Evolutionary conservation across 2,888 invertebrate genomes (phyloP), one percentile per base, ranked within the genome.

Genomic region (Caenorhabditis sp.): DNA sequence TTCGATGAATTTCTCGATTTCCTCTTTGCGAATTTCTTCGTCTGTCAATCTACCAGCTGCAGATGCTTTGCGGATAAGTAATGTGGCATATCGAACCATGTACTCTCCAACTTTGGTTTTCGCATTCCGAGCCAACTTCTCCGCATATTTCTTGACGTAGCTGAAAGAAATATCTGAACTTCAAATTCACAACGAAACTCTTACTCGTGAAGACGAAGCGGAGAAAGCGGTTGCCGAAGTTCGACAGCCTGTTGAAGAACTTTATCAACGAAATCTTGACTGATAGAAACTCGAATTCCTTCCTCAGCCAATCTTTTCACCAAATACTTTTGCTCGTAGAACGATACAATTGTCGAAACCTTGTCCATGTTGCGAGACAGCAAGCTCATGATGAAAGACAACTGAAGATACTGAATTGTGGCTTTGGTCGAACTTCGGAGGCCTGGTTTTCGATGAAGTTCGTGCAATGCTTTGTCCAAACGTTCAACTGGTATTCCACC

Each of bases 381-480:
- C 10, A 83, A 35, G 12, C 76, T 69, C 70, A 85, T 80, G 41
- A 82, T 64, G 47, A 85, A 82, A 5, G 83, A 73, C 6, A 82
- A 28, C 31, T 85, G 73, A 0, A 86, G 58, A 47, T 76, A 86
- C 44, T 86, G 86, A 49, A 87, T 26, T 24, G 70, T 68, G 1
- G 86, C 76, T 58, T 79, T 69, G 54, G 77, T 63, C 24, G 64
- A 54, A 54, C 73, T 69, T 41, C 54, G 69, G n/a, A 77, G 61
- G 24, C 82, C 77, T 2, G 68, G 41, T 19, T 31, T 59, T 49
- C 61, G 31, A 6, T 49, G 56, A 10, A 79, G 61, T 5, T 82
- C 79, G 19, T 14, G 6, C 7, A 77, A 24, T 5, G 64, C 63
- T 24, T n/a, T 51, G 22, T 82, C 70, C 10, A 80, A 28, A 2